Evolutionary conservation across 2,888 invertebrate genomes (phyloP).

Genomic region (Rhagonycha lutea): DNA sequence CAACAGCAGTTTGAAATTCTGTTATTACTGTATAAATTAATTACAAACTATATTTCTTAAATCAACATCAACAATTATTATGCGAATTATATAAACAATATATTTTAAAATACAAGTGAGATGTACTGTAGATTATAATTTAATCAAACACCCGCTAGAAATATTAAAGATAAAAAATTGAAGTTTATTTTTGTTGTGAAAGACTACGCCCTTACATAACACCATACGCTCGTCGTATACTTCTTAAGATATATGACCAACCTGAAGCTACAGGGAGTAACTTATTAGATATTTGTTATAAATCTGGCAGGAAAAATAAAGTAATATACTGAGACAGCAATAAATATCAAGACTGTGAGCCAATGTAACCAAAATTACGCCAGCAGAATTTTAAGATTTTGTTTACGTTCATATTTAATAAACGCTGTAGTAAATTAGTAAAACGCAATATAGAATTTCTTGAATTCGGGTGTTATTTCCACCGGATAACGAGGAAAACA

Average conservation of each 20-base stretch:
- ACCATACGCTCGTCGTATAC: constrained; percentile 32
- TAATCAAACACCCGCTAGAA: constrained; percentile 13
- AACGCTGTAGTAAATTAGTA: neutral
- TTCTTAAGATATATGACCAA: constrained; percentile 42
- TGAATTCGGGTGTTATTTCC: neutral
- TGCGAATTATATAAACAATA: neutral
- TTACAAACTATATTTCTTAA: neutral
- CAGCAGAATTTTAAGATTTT: constrained; percentile 40
- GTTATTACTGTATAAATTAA: neutral
- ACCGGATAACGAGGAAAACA: neutral
- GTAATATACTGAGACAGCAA: constrained; percentile 43
- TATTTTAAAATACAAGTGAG: neutral
- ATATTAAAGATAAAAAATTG: constrained; percentile 27
- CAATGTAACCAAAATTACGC: constrained; percentile 45
- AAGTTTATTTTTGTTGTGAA: constrained; percentile 25
- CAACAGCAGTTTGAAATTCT: neutral
- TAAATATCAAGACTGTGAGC: constrained; percentile 45
- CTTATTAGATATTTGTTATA: constrained; percentile 50
- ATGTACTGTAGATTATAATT: neutral
- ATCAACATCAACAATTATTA: neutral
- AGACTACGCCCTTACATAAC: constrained; percentile 24
- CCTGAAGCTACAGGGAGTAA: constrained; percentile 42
- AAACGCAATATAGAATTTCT: neutral
- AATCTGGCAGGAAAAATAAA: constrained; percentile 46
- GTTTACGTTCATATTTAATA: neutral